A percentile compares a stretch with the other conserved stretches of the same genome.
These are phyloP conservation scores for Hemibagrus guttatus DNA, from an alignment of 2,797 vertebrate species.

Conservation along the genomic window DNA sequence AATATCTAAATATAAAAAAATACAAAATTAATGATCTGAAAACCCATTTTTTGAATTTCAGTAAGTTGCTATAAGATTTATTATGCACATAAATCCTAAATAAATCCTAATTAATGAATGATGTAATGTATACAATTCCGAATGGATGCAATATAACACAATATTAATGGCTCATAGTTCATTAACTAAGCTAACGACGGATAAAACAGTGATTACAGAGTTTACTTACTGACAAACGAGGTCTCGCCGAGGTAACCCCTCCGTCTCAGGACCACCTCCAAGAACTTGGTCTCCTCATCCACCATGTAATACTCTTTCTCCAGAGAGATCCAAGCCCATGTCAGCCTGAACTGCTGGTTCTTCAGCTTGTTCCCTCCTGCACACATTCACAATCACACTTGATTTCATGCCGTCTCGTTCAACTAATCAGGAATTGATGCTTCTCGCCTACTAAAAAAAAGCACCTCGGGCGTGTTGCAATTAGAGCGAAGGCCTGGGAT, in stretches of 20 bases:
- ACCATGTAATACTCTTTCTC: slow-evolving; percentile 88
- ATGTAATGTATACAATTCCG: not conserved
- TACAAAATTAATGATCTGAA: not conserved
- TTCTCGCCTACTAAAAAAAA: not conserved
- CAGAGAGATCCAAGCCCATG: slow-evolving; percentile 96
- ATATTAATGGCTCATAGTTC: not conserved
- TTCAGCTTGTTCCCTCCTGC: slow-evolving; percentile 90
- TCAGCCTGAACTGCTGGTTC: slow-evolving; percentile 88
- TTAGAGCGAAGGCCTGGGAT: slow-evolving; percentile 27
- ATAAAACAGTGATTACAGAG: not conserved
- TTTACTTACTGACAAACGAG: slow-evolving; percentile 90
- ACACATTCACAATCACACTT: slow-evolving; percentile 45
- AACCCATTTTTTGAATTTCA: not conserved
- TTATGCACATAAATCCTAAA: not conserved
- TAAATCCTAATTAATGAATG: not conserved
- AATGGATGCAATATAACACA: not conserved
- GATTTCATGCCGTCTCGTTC: slow-evolving; percentile 2
- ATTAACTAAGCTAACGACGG: not conserved
- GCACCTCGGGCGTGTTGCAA: not conserved
- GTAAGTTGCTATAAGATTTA: not conserved
- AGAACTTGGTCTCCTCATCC: slow-evolving; percentile 86
- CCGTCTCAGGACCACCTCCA: slow-evolving; percentile 87
- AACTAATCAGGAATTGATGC: slow-evolving; percentile 30
- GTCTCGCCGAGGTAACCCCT: slow-evolving; percentile 95
- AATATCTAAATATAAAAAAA: not conserved